Conservation (phyloP, 2,113 vertebrate genomes). For the Datnioides undecimradiatus region DNA sequence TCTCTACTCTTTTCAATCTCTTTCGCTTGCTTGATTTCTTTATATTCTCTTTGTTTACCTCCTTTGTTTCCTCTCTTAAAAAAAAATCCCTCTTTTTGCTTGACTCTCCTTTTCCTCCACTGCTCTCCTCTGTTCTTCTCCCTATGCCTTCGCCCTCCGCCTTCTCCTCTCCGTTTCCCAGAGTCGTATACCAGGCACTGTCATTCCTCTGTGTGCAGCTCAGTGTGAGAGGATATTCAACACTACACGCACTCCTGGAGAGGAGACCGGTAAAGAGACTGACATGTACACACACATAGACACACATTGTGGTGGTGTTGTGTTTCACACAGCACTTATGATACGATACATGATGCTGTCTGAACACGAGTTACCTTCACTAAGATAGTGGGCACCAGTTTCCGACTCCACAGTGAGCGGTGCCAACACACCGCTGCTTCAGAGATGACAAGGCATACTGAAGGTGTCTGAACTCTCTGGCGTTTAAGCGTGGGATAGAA, state of each 20-base stretch:
- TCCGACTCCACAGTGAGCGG: background rate
- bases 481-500: slow-evolving; percentile 28
- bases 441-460: slow-evolving; percentile 26
- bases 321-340: background rate
- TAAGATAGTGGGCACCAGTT: background rate
- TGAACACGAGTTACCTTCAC: background rate
- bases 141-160: slow-evolving; percentile 14
- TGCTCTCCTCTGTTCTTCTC: slow-evolving; percentile 18
- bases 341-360: background rate
- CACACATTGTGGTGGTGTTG: background rate
- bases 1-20: slow-evolving; percentile 26
- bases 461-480: slow-evolving; percentile 34
- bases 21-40: slow-evolving; percentile 25
- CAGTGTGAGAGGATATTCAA: slow-evolving; percentile 90
- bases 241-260: slow-evolving; percentile 87
- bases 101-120: slow-evolving; percentile 24
- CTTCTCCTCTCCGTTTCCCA: slow-evolving; percentile 71
- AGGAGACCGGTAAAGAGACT: slow-evolving; percentile 85
- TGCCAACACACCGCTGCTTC: background rate
- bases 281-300: slow-evolving; percentile 43
- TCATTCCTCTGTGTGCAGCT: slow-evolving; percentile 88
- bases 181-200: slow-evolving; percentile 85
- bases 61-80: background rate
- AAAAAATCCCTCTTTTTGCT: slow-evolving; percentile 7
- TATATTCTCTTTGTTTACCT: slow-evolving; percentile 12